Evolutionary conservation across 2,797 vertebrate species (phyloP).

Genomic region (Pipistrellus kuhlii): DNA sequence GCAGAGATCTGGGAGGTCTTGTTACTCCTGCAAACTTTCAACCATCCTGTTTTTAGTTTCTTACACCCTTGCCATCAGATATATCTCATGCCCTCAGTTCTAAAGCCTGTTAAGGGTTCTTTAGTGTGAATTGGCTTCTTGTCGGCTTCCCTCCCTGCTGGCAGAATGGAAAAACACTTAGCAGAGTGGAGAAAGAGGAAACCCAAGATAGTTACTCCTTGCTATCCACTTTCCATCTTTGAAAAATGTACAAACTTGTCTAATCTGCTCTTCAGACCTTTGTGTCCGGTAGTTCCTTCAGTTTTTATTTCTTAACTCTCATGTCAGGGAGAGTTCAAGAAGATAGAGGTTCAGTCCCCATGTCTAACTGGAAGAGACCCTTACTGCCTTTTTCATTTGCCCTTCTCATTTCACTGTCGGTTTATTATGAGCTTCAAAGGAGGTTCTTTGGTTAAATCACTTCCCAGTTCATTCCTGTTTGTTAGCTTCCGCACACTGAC

Average conservation of each 20-base stretch:
- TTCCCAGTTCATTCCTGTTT: not conserved
- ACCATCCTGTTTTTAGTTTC: not conserved
- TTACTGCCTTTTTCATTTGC: not conserved
- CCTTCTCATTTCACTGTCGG: not conserved
- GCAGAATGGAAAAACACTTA: slow-evolving; percentile 45
- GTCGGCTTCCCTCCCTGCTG: slow-evolving; percentile 41
- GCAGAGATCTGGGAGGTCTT: not conserved
- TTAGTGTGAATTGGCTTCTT: slow-evolving; percentile 30
- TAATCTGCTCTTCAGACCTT: not conserved
- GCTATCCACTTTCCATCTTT: slow-evolving; percentile 33
- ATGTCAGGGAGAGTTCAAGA: not conserved
- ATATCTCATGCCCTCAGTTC: slow-evolving; percentile 4
- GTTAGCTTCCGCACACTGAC: not conserved
- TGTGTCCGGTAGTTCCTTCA: not conserved
- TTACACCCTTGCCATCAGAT: not conserved
- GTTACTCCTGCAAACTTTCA: not conserved
- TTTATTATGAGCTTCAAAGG: slow-evolving; percentile 15
- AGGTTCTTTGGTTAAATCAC: not conserved
- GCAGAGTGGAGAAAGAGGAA: slow-evolving; percentile 51
- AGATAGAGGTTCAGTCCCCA: not conserved
- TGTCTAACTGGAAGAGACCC: not conserved
- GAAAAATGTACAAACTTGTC: not conserved
- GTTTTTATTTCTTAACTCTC: not conserved
- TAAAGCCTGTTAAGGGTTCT: slow-evolving; percentile 39
- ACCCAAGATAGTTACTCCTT: not conserved